Evolutionary conservation across 2,113 vertebrate species (phyloP), one percentile per base, ranked within the genome.

Genomic region (Tapirus terrestris): DNA sequence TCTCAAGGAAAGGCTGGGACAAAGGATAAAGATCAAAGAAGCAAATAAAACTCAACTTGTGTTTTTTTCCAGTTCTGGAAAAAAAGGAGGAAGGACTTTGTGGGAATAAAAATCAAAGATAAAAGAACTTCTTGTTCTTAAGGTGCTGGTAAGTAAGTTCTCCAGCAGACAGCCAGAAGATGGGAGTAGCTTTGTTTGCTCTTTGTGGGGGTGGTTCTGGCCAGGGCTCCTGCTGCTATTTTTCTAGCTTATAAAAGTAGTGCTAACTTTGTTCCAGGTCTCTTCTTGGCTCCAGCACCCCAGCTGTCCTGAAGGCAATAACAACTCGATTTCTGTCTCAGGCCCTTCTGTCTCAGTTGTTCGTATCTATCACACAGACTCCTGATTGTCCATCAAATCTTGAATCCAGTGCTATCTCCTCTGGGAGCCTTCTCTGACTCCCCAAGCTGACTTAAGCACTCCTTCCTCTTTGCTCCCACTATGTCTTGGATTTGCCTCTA

Each of bases 221-320:
- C 93, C 96, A 90, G 75, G 90, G 84, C 65, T 97, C 83, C 96
- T 82, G 94, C 95, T 97, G 93, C 13, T 96, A 97, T 97, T 97
- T 97, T 97, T 95, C 97, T 97, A 95, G 95, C 94, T 98, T 97
- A 76, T 95, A 97, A 96, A 98, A 98, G 95, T 97, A 98, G 88
- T 73, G 25, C 96, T 93, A 97, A 96, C 92, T 96, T 97, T 96
- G 67, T 97, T 98, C 96, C 95, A 94, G 87, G 80, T 97, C 89
- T 97, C 23, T 97, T 94, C 95, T 96, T 97, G 89, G 91, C 95
- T 97, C 53, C 33, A 89, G 85, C 70, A 72, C 53, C 79, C 89
- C 53, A 93, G 70, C 86, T 95, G 45, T 94, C 92, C 95, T 67
- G n/a, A 96, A 92, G 94, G 90, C 77, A 96, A 25, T 90, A 88